Base-by-base conservation (phyloP, 2,797 vertebrate genomes). In the Staurois parvus region DNA sequence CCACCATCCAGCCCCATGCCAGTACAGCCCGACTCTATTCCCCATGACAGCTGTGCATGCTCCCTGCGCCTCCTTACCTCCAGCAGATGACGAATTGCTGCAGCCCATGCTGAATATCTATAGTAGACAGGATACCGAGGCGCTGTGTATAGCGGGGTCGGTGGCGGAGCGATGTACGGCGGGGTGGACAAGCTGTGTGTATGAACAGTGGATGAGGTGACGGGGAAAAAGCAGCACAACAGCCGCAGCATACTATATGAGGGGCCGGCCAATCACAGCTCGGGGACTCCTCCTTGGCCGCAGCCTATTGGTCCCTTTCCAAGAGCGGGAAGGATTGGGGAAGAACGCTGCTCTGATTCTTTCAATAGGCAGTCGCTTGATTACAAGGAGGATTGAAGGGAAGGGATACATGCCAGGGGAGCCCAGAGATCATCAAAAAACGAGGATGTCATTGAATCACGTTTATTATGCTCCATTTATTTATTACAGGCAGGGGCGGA, bases 41-140 rank as follows among this genome's bases (percentile, higher is more conserved):
- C 19, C 48, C 13, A 37, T 37, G 8, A 37, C 37, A 37, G 37
- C 37, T 10, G 8, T 37, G 37, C 37, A 37, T 37, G 37, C 37
- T 9, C 37, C 37, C 37, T 0, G 26, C 9, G 21, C 5, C 76
- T 80, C 80, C 76, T 80, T 85, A 85, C 84, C 84, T 80, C 42
- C 84, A 13, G 40, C 77, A 24, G 84, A 68, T 10, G 83, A 77
- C 8, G 83, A 85, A 34, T 75, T 37, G n/a, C 84, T 75, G 76
- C 84, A 85, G 40, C 84, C 84, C 84, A 85, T 85, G 76, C 83
- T 67, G 78, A 1, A 26, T 24, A 67, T 5, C 40, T 62, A 26
- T 21, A 19, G 42, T 10, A 28, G 42, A 26, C 81, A 68, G 37
- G 37, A 29, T 37, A 10, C 28, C 24, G 52, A 34, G 13, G 29